Evolutionary conservation across 2,888 invertebrate genomes (phyloP), one percentile per base, ranked within the genome.

Genomic region (Erebia palarica): DNA sequence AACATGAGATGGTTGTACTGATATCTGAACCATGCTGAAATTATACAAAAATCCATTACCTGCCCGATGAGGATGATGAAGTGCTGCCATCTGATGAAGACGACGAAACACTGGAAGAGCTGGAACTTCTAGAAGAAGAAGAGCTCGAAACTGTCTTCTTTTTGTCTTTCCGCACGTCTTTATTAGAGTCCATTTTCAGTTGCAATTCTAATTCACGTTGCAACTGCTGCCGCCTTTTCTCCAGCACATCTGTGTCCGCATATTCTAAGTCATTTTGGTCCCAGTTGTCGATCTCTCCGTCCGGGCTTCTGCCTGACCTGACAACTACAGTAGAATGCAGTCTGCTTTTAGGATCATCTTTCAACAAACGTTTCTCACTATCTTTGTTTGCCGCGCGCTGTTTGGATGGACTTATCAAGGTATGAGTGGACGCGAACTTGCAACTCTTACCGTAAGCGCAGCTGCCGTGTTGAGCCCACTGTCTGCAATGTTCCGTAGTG

Each of bases 371-470:
- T 80, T 93, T 93, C 79, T 94, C 94, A 83, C 86, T 90, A 81
- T 96, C 95, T 87, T 95, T 96, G 83, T 95, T 96, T 11, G 95
- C 94, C 64, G 94, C 94, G 80, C 96, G 90, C 87, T 96, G 95
- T 84, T 96, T 96, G 53, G 96, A 96, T 74, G 96, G 96, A 86
- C 96, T 96, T 80, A 96, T 96, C 82, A 96, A 89, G 67, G 95
- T 95, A 85, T 96, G 96, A 71, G 96, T 96, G 74, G 94, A 92
- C 77, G 96, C 96, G 92, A 96, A 96, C 94, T 96, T 96, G 92
- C 96, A 96, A 86, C 93, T 95, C 92, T 96, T 96, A 82, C 96
- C 96, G 91, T 96, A 96, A 78, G 96, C 96, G 86, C 96, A 96
- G 85, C 94, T 96, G 81, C 96, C 96, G 94, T 95, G 95, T 85